These are phyloP conservation scores for Tromatobia lineatoria DNA, from an alignment of 2,888 invertebrate genomes.

Conservation along the genomic window DNA sequence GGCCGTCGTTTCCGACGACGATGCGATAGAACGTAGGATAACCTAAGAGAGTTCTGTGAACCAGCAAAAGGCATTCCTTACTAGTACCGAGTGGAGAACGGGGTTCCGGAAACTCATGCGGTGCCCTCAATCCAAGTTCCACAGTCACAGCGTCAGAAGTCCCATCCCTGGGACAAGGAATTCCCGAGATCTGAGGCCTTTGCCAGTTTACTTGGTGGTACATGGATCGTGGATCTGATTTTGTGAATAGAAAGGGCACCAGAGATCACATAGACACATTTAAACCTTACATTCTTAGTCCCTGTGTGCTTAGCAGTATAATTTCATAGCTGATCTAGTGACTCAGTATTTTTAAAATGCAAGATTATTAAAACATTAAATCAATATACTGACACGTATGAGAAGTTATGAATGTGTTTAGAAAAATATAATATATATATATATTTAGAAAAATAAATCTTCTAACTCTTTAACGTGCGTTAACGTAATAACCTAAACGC, in stretches of 20 bases:
- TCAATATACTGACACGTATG: no score
- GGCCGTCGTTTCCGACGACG: constrained; percentile 36
- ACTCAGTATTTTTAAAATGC: not conserved
- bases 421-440: no score
- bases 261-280: constrained; percentile 20
- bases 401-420: no score
- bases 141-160: constrained; percentile 50
- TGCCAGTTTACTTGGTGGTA: constrained; percentile 22
- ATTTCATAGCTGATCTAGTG: not conserved
- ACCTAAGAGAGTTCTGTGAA: constrained; percentile 58
- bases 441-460: no score
- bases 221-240: constrained; percentile 18
- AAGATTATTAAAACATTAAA: no score
- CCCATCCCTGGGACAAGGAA: constrained; percentile 45
- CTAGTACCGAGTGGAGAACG: constrained; percentile 15
- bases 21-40: constrained; percentile 31
- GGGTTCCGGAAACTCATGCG: constrained; percentile 54
- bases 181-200: constrained; percentile 50
- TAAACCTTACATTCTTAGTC: not conserved
- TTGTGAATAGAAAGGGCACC: constrained; percentile 22
- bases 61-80: constrained; percentile 64
- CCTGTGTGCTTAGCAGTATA: not conserved
- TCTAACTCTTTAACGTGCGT: no score
- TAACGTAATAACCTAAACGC: no score
- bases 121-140: constrained; percentile 51